These are phyloP conservation scores for Prietella phreatophila DNA, from an alignment of 2,113 vertebrate genomes.

Conservation along the genomic window DNA sequence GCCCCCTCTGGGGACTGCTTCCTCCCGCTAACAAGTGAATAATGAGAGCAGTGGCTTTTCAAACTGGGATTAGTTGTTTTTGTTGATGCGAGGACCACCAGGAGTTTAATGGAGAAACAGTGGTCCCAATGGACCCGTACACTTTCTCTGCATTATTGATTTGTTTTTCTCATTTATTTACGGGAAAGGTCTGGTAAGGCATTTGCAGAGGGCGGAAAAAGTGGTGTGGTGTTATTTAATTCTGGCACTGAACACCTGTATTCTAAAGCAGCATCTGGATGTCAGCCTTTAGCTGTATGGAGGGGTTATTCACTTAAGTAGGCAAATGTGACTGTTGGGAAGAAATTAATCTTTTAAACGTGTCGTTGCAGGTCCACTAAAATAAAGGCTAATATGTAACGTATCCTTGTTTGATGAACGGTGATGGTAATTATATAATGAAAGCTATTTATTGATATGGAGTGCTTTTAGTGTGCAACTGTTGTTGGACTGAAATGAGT, in stretches of 20 bases:
- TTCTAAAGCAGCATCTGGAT: slow-evolving; percentile 43
- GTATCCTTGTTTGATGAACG: not conserved
- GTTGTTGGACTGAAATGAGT: not conserved
- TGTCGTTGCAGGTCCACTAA: not conserved
- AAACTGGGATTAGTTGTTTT: slow-evolving; percentile 56
- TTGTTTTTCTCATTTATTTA: slow-evolving; percentile 49
- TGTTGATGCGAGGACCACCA: slow-evolving; percentile 51
- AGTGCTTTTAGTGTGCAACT: not conserved
- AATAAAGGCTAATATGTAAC: not conserved
- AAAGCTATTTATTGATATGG: not conserved
- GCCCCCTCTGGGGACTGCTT: slow-evolving; percentile 41
- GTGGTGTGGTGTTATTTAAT: slow-evolving; percentile 48
- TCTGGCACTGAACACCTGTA: slow-evolving; percentile 51
- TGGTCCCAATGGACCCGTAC: slow-evolving; percentile 33
- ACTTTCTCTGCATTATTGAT: slow-evolving; percentile 52
- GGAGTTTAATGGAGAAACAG: slow-evolving; percentile 53
- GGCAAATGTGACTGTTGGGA: slow-evolving; percentile 22
- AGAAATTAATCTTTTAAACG: slow-evolving; percentile 14
- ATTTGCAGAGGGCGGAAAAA: slow-evolving; percentile 29
- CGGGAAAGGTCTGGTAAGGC: slow-evolving; percentile 46
- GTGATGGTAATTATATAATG: not conserved
- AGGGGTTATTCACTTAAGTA: slow-evolving; percentile 17
- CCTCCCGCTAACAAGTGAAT: slow-evolving; percentile 54
- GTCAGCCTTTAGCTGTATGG: slow-evolving; percentile 42
- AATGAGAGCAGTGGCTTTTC: slow-evolving; percentile 53